A percentile compares a stretch with the other conserved stretches of the same genome.
Evolutionary conservation across 2,113 vertebrate genomes (phyloP).

Genomic region (Bostrychus sinensis): DNA sequence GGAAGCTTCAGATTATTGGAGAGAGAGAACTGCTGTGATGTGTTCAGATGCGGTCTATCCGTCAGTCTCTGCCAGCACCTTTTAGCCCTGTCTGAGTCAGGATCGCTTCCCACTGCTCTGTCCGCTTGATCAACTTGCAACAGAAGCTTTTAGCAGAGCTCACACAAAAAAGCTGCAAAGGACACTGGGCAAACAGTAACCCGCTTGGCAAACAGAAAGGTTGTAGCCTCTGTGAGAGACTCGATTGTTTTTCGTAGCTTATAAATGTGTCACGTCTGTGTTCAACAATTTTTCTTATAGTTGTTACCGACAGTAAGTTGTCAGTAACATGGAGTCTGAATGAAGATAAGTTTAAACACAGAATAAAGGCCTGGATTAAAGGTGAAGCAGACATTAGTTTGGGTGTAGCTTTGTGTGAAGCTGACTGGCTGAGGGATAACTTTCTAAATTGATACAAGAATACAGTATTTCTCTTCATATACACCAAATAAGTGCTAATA

Average conservation of each 20-base stretch:
- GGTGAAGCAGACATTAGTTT: no score
- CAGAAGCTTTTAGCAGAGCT: neutral
- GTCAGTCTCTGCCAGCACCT: neutral
- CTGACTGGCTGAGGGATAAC: no score
- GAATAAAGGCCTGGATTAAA: no score
- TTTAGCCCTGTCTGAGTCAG: neutral
- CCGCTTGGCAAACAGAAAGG: neutral
- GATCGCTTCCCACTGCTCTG: neutral
- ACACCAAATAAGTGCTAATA: no score
- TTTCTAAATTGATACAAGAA: no score
- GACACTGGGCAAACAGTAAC: neutral
- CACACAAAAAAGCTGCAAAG: neutral
- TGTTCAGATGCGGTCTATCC: neutral
- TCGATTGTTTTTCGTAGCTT: neutral
- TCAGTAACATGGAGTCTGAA: no score
- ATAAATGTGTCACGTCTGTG: neutral
- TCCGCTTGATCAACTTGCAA: neutral
- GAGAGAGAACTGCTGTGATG: neutral
- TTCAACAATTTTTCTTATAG: neutral
- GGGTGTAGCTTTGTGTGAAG: no score
- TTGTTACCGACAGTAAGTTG: no score
- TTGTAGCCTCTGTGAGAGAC: neutral
- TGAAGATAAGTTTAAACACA: no score
- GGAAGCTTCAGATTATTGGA: neutral
- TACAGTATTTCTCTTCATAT: no score